These are phyloP conservation scores for Bradynema listronoti DNA, from an alignment of 1,140 invertebrate species.

Conservation along the genomic window DNA sequence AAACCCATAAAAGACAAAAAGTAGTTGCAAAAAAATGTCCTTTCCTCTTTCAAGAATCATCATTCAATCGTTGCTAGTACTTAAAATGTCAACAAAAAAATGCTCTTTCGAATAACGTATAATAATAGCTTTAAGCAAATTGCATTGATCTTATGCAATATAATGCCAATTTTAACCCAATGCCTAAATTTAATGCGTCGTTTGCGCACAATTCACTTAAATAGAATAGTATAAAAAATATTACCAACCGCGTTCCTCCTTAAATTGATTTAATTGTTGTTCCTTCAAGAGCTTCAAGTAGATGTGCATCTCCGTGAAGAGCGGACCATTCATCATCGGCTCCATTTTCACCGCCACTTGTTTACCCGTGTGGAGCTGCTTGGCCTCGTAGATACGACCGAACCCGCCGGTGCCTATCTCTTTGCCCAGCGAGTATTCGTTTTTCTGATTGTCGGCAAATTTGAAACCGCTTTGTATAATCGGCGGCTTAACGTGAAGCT, in stretches of 20 bases:
- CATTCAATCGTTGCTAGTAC: too few relatives aligned
- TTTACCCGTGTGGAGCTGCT: slow-evolving; percentile 20
- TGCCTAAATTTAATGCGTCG: too few relatives aligned
- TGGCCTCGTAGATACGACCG: slow-evolving; percentile 48
- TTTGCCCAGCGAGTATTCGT: slow-evolving; percentile 43
- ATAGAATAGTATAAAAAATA: slow-evolving; percentile 21
- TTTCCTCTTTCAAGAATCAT: too few relatives aligned
- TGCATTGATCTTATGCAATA: too few relatives aligned
- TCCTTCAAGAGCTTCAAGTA: slow-evolving; percentile 40
- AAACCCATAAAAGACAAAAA: too few relatives aligned
- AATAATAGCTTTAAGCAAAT: too few relatives aligned
- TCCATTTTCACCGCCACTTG: slow-evolving; percentile 47
- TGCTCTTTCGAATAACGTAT: too few relatives aligned
- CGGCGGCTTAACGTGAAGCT: slow-evolving; percentile 18
- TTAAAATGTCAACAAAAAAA: too few relatives aligned
- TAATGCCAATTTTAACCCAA: too few relatives aligned
- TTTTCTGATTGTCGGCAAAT: slow-evolving; percentile 25
- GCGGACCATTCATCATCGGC: slow-evolving; percentile 41
- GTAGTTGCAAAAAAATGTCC: too few relatives aligned
- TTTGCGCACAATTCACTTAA: too few relatives aligned
- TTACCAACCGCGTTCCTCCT: slow-evolving; percentile 38
- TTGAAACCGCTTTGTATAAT: slow-evolving; percentile 20
- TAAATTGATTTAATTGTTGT: slow-evolving; percentile 30
- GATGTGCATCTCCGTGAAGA: slow-evolving; percentile 47
- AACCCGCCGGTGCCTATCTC: slow-evolving; percentile 51